A percentile compares a stretch with the other conserved stretches of the same genome.
Conservation (phyloP, 2,797 vertebrate genomes). For the Melanogrammus aeglefinus region DNA sequence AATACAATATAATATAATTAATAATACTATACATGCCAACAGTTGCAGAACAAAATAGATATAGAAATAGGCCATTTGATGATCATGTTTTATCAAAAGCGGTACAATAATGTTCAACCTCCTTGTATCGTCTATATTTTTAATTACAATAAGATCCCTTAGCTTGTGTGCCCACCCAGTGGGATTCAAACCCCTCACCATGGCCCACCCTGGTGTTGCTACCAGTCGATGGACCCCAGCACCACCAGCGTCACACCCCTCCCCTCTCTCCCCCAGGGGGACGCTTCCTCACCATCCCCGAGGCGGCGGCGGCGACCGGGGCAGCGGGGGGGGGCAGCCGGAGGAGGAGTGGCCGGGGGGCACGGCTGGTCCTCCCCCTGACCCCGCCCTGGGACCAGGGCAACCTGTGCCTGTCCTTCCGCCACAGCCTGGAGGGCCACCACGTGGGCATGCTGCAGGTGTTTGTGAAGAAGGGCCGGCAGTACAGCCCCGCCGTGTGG, state of each 20-base stretch:
- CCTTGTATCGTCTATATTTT: not conserved
- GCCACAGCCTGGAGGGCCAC: constrained; percentile 84
- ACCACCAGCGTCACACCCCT: not conserved
- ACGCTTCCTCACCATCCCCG: constrained; percentile 83
- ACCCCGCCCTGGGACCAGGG: constrained; percentile 71
- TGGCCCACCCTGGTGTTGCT: not conserved
- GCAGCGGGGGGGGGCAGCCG: constrained; percentile 76
- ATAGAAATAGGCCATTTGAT: not conserved
- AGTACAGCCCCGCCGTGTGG: constrained; percentile 87
- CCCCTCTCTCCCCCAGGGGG: constrained; percentile 73
- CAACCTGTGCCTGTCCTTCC: constrained; percentile 89
- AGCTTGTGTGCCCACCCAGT: not conserved
- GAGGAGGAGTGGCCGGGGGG: constrained; percentile 77
- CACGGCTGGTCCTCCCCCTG: constrained; percentile 83
- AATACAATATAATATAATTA: not conserved
- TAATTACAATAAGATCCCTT: not conserved
- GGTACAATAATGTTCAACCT: not conserved
- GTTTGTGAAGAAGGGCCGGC: constrained; percentile 82
- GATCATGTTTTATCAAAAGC: not conserved
- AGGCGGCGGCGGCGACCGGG: constrained; percentile 72
- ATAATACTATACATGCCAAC: not conserved
- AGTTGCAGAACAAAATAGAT: not conserved
- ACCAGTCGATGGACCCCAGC: not conserved
- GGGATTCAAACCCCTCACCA: not conserved
- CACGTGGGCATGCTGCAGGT: constrained; percentile 87